Evolutionary conservation across 2,113 vertebrate species (phyloP).

Genomic region (Myrmecophaga tridactyla): DNA sequence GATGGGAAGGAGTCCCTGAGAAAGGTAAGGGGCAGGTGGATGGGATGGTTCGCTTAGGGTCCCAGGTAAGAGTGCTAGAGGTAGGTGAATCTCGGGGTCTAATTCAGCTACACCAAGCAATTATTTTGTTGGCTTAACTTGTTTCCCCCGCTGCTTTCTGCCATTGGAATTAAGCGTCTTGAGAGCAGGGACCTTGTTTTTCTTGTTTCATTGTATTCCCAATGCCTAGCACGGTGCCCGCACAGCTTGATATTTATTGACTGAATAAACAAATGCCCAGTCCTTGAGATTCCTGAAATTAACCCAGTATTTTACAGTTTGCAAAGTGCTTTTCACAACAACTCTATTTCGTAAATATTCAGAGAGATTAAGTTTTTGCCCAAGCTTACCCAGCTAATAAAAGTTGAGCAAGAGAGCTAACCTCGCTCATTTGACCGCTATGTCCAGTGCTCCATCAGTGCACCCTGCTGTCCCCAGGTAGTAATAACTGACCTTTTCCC

Average conservation of each 20-base stretch:
- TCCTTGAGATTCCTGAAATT: constrained; percentile 59
- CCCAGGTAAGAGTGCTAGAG: not conserved
- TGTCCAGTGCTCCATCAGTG: not conserved
- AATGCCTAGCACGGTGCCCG: not conserved
- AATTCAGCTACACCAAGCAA: not conserved
- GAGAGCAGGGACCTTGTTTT: constrained; percentile 62
- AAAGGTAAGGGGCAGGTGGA: not conserved
- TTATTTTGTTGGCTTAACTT: not conserved
- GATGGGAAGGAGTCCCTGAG: not conserved
- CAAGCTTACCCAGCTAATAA: constrained; percentile 71
- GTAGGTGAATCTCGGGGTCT: not conserved
- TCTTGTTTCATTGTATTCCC: constrained; percentile 54
- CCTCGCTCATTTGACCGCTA: constrained; percentile 71
- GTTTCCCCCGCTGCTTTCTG: not conserved
- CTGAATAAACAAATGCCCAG: constrained; percentile 71
- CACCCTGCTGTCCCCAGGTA: not conserved
- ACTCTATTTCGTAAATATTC: constrained; percentile 35
- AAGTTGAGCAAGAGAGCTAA: constrained; percentile 77
- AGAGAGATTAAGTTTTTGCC: not conserved
- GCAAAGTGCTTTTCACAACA: not conserved
- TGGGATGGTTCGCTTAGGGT: not conserved
- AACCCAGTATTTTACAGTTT: not conserved
- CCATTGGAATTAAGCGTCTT: no score
- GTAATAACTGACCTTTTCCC: not conserved
- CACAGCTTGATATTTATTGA: not conserved